Evolutionary conservation across 1,140 invertebrate species (phyloP), one percentile per base, ranked within the genome.

Genomic region (Battus philenor): DNA sequence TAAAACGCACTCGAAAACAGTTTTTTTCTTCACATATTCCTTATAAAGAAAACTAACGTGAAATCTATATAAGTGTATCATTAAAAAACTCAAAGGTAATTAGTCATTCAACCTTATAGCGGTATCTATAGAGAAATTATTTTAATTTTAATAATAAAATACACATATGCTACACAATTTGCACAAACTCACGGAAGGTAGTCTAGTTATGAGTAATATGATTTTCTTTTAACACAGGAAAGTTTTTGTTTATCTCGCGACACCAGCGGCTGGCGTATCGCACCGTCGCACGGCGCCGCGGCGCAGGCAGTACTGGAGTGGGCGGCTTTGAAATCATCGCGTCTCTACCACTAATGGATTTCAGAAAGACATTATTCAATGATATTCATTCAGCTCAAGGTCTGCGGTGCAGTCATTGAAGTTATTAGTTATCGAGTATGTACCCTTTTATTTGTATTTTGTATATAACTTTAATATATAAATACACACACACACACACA

Each of bases 281-380:
- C 60, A 69, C 68, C 59, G 16, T 62, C 73, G 60, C 48, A 50
- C 66, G 18, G 60, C 58, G 55, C 59, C 62, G 59, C 59, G 67
- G 55, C 59, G 54, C 66, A 53, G 54, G 50, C 60, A 50, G 50
- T 38, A 81, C 77, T 33, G 44, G 52, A 52, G 49, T 27, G 36
- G 22, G 49, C 48, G 38, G 41, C 52, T 46, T 47, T 43, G 15
- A 27, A 49, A 47, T 44, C 47, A 46, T 51, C 41, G 45, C 22
- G 24, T 49, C 31, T 16, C 13, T 15, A 34, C 36, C 22, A 12
- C 36, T 26, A 26, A 27, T 39, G 36, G 22, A 26, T 22, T 39
- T 39, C 36, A 26, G 36, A 39, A 13, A 27, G 10, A 26, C 10
- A 34, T 34, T 34, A 1, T n/a, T n/a, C 20, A 39, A 39, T 39